Evolutionary conservation across 2,797 vertebrate genomes (phyloP), one percentile per base, ranked within the genome.

Genomic region (Muraenolepis orangiensis): DNA sequence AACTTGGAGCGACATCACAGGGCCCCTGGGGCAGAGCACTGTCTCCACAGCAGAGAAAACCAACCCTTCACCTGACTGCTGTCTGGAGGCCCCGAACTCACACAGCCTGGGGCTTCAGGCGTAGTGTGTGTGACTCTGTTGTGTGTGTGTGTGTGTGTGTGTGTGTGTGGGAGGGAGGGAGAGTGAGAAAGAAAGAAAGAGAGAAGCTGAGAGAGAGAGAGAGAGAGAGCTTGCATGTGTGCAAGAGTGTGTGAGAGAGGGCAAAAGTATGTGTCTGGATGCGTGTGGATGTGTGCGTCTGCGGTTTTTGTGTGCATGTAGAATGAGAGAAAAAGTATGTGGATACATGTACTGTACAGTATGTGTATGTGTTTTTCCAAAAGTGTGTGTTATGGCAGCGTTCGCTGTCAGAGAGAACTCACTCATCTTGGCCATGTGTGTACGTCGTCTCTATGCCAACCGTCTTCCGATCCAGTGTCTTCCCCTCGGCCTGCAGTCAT

Each of bases 1-100:
- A 87, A 88, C 78, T 95, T 94, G 93, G 94, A 93, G 75, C 61
- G 86, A 93, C 92, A 91, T 95, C 92, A 95, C 38, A 93, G 76
- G 76, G 78, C 20, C 69, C 83, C 86, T 74, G 74, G 12, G 81
- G 81, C 70, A 8, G 72, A 83, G 74, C 74, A 80, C 76, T 64
- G 34, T 86, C 79, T 82, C 78, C 18, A 79, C 73, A 80, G 75
- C 23, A 72, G 75, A 74, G 78, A 82, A 88, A 86, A 85, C 75
- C 81, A 80, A 86, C 83, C 75, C 85, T 78, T 88, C 81, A 88
- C 80, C 80, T 73, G 67, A 72, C 74, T 26, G 77, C 51, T 13
- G 77, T 86, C 82, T 87, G 82, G 73, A 83, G 69, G 69, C 74
- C 46, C 74, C 71, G 74, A 31, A 74, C 81, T 81, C 61, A n/a